These are phyloP conservation scores for Globia sparganii DNA, from an alignment of 2,888 invertebrate species.

Conservation along the genomic window DNA sequence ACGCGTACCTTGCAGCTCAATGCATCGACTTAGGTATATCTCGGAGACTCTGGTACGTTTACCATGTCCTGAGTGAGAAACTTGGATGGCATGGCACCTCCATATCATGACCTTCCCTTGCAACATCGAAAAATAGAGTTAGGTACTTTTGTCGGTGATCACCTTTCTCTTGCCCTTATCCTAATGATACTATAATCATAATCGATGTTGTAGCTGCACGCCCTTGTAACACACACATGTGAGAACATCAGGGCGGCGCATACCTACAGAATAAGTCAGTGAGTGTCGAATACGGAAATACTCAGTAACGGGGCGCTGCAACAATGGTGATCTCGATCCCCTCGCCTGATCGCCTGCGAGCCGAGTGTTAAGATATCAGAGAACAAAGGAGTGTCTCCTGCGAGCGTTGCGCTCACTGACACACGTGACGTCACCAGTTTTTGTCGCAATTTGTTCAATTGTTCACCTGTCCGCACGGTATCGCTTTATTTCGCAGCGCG, in stretches of 20 bases:
- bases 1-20: background rate
- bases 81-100: background rate
- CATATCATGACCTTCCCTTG: background rate
- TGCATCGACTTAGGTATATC: background rate
- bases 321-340: background rate
- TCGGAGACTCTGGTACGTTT: background rate
- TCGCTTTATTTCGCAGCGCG: constrained; percentile 70
- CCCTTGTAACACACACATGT: background rate
- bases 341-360: background rate
- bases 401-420: constrained; percentile 59
- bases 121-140: background rate
- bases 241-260: background rate
- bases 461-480: constrained; percentile 72
- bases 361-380: constrained; percentile 21
- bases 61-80: background rate
- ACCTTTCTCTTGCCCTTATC: background rate
- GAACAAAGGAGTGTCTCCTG: constrained; percentile 45
- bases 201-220: background rate
- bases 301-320: background rate
- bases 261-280: background rate
- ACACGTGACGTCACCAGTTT: constrained; percentile 72
- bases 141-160: background rate
- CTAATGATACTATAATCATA: background rate
- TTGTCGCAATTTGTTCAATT: constrained; percentile 78
- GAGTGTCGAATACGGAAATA: background rate